Conservation (phyloP, 2,113 vertebrate genomes). For the Ctenomys sociabilis region DNA sequence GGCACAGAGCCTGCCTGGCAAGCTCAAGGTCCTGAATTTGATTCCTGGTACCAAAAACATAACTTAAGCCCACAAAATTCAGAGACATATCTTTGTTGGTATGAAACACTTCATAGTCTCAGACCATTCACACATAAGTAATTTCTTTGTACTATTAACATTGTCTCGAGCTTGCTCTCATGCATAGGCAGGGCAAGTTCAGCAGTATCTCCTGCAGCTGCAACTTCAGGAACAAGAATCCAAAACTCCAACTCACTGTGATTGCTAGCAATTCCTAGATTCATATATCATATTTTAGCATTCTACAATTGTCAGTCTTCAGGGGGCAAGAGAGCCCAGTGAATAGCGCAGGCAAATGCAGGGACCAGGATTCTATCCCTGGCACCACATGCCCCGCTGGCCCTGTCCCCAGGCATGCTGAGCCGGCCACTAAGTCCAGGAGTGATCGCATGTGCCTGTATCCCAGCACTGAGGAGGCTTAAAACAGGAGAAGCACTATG, state of each 20-base stretch:
- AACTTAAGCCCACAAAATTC: neutral
- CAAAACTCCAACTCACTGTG: neutral
- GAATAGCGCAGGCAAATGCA: no score
- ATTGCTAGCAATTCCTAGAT: neutral
- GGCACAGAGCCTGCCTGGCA: no score
- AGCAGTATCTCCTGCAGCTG: neutral
- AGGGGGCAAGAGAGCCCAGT: no score
- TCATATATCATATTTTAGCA: neutral
- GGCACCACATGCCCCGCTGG: no score
- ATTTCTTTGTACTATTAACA: neutral
- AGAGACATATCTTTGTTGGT: neutral
- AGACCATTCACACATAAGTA: neutral
- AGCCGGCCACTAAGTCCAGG: no score
- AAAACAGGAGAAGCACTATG: no score
- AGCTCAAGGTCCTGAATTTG: no score
- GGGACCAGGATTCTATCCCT: no score
- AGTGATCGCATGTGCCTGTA: no score
- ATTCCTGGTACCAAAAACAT: no score
- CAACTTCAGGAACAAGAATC: neutral
- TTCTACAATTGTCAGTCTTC: neutral
- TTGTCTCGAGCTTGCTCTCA: neutral
- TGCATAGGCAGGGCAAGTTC: neutral
- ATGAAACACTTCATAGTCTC: neutral
- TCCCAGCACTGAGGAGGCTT: no score
- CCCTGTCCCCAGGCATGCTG: no score